These are phyloP conservation scores for Harpalus rufipes DNA, from an alignment of 2,888 invertebrate genomes.

Conservation along the genomic window DNA sequence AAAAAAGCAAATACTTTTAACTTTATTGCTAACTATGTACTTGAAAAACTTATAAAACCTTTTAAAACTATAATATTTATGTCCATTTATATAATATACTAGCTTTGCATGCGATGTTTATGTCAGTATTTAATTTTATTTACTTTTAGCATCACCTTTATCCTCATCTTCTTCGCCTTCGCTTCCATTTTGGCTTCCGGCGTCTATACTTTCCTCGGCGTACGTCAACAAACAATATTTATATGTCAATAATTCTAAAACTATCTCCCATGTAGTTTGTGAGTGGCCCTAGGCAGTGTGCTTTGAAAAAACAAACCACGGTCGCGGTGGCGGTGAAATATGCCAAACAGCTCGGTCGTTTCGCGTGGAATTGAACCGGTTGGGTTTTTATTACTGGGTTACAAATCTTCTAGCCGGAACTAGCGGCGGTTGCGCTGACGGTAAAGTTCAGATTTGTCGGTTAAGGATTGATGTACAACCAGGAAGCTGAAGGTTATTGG, in stretches of 20 bases:
- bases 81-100: neutral
- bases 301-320: conserved; percentile 10
- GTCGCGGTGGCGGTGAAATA: conserved; percentile 9
- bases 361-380: conserved; percentile 23
- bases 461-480: conserved; percentile 13
- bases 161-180: neutral
- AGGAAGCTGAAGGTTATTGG: neutral
- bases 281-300: conserved; percentile 1
- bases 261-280: conserved; percentile 10
- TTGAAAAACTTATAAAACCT: neutral
- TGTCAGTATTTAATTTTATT: conserved; percentile 2
- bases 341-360: conserved; percentile 19
- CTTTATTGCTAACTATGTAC: neutral
- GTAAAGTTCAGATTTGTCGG: conserved; percentile 32
- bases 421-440: conserved; percentile 17
- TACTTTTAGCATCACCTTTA: neutral
- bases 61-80: neutral
- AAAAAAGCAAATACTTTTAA: neutral
- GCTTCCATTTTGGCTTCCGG: conserved; percentile 5
- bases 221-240: conserved; percentile 37
- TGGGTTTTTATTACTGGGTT: conserved; percentile 37
- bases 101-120: neutral
- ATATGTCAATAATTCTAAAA: conserved; percentile 19
- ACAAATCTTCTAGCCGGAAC: conserved; percentile 33
- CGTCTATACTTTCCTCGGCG: neutral